Evolutionary conservation across 2,888 invertebrate species (phyloP), one percentile per base, ranked within the genome.

Genomic region (Diarsia brunnea): DNA sequence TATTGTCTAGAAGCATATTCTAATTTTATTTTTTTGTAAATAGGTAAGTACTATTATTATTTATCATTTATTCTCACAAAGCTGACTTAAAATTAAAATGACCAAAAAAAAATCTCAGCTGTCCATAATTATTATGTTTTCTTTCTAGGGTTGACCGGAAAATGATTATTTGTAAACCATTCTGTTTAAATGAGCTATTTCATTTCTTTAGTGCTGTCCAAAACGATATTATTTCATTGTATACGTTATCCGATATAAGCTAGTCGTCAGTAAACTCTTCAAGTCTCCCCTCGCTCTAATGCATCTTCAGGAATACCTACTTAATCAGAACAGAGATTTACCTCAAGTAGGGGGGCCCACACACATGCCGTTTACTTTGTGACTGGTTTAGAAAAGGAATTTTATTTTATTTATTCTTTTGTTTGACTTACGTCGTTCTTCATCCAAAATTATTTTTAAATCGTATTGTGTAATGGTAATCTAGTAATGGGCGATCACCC

Each of bases 311-410:
- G 84, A 90, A 90, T 90, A 89, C 89, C 90, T 88, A 90, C 91
- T 93, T 93, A 92, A 94, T 94, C 93, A 93, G 89, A 90, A 88
- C 89, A 84, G 88, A 91, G 93, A 92, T 93, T 93, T 93, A 91
- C 90, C 88, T 87, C 90, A 81, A 86, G 84, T 83, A 85, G 90
- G 90, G 90, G 80, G 60, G n/a, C n/a, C 53, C 38, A 38, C 55
- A 75, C 86, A 89, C 86, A 87, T 84, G 82, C 61, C 87, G 91
- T 71, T 65, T 27, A 69, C 73, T 67, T 45, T 51, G 11, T 60
- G 68, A 63, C n/a, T 76, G 55, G 31, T 63, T 63, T 78, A 27
- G 2, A 31, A 68, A 51, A 47, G 10, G 16, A 4, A 16, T 27
- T 69, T 53, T 53, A 14, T 27, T 61, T 69, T 21, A 19, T 63